Percentiles rank a stretch among this genome's conserved stretches.
Conservation (phyloP, 2,888 invertebrate genomes). For the Augiades crinisus region DNA sequence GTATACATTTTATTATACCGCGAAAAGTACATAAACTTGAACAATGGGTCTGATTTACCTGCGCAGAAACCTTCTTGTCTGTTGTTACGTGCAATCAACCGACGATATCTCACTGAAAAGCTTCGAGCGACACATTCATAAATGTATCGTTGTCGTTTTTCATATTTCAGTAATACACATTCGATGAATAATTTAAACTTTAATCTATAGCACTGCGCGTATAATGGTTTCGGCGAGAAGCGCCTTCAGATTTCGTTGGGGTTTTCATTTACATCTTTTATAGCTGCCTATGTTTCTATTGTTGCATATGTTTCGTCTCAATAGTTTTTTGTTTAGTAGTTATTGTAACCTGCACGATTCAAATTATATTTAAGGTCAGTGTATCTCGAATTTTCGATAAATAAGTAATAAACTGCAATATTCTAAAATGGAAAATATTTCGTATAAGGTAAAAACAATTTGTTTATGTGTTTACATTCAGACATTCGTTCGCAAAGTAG, state of each 20-base stretch:
- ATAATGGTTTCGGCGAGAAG: too few relatives aligned
- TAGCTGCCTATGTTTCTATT: too few relatives aligned
- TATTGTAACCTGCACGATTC: too few relatives aligned
- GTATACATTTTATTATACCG: constrained; percentile 11
- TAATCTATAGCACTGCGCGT: neutral
- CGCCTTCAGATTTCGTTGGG: too few relatives aligned
- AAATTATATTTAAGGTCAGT: too few relatives aligned
- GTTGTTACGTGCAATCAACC: constrained; percentile 8
- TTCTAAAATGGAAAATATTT: neutral
- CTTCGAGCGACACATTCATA: constrained; percentile 6
- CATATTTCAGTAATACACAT: constrained; percentile 8
- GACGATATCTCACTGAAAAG: constrained; percentile 7
- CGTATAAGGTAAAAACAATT: neutral
- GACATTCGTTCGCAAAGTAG: neutral
- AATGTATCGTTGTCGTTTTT: constrained; percentile 5
- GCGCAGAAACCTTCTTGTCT: constrained; percentile 1
- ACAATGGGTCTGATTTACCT: constrained; percentile 19
- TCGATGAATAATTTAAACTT: neutral
- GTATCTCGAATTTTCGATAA: too few relatives aligned
- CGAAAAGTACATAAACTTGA: constrained; percentile 4
- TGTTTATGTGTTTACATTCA: neutral
- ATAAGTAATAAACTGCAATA: too few relatives aligned
- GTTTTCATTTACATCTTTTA: too few relatives aligned
- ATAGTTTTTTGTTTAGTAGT: too few relatives aligned
- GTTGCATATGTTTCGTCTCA: too few relatives aligned